Evolutionary conservation across 2,113 vertebrate genomes (phyloP), one percentile per base, ranked within the genome.

Genomic region (Campylomormyrus tamandua): DNA sequence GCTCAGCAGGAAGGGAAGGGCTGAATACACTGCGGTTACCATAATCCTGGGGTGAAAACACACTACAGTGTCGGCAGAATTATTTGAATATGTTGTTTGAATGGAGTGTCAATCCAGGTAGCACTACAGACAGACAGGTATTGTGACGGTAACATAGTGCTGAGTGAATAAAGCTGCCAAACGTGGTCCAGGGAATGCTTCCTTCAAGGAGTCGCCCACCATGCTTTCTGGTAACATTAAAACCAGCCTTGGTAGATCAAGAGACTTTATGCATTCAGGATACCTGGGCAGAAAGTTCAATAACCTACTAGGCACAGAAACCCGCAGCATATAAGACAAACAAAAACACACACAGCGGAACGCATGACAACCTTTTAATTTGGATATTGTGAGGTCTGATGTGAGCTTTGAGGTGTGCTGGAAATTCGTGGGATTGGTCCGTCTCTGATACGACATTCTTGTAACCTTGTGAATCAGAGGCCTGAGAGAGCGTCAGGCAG

Each of bases 381-480:
- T 74, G 8, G 50, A 86, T 42, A 80, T 90, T 53, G 46, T n/a
- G 42, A 50, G 52, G n/a, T 56, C 31, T 46, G 91, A 90, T 83
- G n/a, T 27, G n/a, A 86, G 89, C 90, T 92, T 92, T 91, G 88
- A 90, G 53, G 50, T 9, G 31, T 49, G n/a, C 17, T 85, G 21
- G 39, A 88, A 53, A 62, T 87, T 77, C 66, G 87, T 87, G 66
- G 86, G 90, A 19, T 46, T n/a, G 87, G 87, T 83, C 80, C 87
- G 52, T 21, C 39, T 35, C 83, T 90, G 91, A 92, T 89, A 53
- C 42, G 9, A 8, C 5, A 48, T 48, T 15, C 42, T 83, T 35
- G 89, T 62, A 62, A 1, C 17, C 39, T 89, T 21, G 46, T 62
- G 91, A 92, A 93, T 91, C 91, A 90, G 35, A 17, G 52, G 53